Evolutionary conservation across 2,888 invertebrate genomes (phyloP).

Genomic region (Perdita meconis): DNA sequence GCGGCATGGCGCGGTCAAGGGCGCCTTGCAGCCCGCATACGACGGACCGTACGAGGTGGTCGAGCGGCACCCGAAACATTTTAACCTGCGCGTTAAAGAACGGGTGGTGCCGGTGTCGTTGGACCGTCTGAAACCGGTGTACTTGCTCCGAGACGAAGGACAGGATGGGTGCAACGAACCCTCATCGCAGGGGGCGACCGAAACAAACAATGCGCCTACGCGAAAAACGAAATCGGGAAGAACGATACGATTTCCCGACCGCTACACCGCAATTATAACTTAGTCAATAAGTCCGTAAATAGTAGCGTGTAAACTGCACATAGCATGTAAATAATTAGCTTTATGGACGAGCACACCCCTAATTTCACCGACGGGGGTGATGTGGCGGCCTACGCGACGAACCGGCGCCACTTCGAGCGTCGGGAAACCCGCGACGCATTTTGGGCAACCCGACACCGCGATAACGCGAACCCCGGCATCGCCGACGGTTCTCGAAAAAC

Average conservation of each 20-base stretch:
- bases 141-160: neutral
- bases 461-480: too few relatives aligned
- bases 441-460: too few relatives aligned
- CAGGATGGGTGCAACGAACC: neutral
- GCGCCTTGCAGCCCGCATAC: slow-evolving; percentile 11
- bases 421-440: too few relatives aligned
- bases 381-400: too few relatives aligned
- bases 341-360: too few relatives aligned
- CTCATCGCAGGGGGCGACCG: neutral
- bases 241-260: neutral
- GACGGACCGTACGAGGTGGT: slow-evolving; percentile 21
- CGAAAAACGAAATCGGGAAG: neutral
- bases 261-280: neutral
- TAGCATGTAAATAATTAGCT: too few relatives aligned
- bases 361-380: too few relatives aligned
- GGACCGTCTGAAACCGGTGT: neutral
- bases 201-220: neutral
- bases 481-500: too few relatives aligned
- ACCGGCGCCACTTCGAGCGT: too few relatives aligned
- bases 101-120: slow-evolving; percentile 7
- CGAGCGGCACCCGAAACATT: neutral
- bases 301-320: too few relatives aligned
- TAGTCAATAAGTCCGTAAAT: too few relatives aligned
- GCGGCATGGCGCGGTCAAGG: neutral
- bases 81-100: neutral